phyloP scores from a whole-genome alignment of 2,113 vertebrate genomes.

The Macrotis lagotis region DNA sequence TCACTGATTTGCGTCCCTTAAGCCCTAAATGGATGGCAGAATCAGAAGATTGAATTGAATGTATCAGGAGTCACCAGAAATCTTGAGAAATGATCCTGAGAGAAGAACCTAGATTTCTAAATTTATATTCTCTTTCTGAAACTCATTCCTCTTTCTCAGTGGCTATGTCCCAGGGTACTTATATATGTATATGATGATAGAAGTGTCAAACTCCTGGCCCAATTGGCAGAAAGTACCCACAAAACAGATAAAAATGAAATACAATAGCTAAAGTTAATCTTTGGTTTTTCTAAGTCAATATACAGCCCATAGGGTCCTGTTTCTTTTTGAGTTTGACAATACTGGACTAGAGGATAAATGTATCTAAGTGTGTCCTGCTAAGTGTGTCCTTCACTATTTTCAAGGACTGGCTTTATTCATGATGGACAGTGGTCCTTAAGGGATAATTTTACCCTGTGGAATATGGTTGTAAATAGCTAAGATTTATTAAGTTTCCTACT shows the following conservation, averaged over 20 bases:
- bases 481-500: neutral
- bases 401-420: neutral
- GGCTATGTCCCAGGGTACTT: neutral
- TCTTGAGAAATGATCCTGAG: neutral
- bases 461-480: neutral
- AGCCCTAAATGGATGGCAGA: neutral
- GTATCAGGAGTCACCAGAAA: neutral
- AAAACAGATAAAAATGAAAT: neutral
- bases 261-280: neutral
- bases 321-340: neutral
- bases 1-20: neutral
- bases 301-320: neutral
- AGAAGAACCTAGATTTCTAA: neutral
- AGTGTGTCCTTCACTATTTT: neutral
- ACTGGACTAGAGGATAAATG: neutral
- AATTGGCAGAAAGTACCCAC: neutral
- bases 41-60: neutral
- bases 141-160: neutral
- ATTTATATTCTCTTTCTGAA: neutral
- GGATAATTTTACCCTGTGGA: neutral
- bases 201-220: neutral
- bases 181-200: neutral
- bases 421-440: neutral
- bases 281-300: neutral
- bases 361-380: no score